phyloP scores from a whole-genome alignment of 1,140 invertebrate species.

The Trichoplusia ni region DNA sequence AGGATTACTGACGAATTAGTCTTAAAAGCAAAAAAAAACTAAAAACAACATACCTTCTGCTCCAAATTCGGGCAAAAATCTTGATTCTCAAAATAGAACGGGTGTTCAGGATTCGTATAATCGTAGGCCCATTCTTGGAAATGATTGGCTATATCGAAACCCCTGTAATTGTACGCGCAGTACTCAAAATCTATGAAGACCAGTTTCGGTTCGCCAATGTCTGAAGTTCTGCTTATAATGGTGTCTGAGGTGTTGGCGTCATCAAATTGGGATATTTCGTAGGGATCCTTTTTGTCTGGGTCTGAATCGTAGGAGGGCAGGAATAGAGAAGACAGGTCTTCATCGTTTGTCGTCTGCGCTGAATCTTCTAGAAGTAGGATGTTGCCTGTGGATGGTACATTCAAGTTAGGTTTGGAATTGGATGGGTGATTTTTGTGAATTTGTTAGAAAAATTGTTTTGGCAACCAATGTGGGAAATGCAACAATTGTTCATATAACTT shows the following conservation, averaged over 20 bases:
- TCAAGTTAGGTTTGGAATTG: too few species aligned
- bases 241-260: conserved; percentile 66
- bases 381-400: conserved; percentile 77
- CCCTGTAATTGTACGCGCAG: conserved; percentile 95
- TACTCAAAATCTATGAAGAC: conserved; percentile 97
- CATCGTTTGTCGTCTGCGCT: conserved; percentile 44
- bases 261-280: conserved; percentile 44
- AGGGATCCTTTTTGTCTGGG: conserved; percentile 26
- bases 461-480: too few species aligned
- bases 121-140: conserved; percentile 97
- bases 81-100: conserved; percentile 88
- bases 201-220: conserved; percentile 84
- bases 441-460: too few species aligned
- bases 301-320: conserved; percentile 30
- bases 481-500: too few species aligned
- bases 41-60: conserved; percentile 88
- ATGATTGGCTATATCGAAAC: conserved; percentile 98
- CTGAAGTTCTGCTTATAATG: conserved; percentile 58
- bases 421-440: too few species aligned
- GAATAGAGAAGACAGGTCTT: conserved; percentile 46
- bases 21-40: conserved; percentile 5
- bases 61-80: conserved; percentile 88
- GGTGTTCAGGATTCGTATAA: conserved; percentile 90
- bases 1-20: too few species aligned
- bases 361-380: conserved; percentile 83